Base-by-base conservation (phyloP, 2,113 vertebrate species). In the Catagonus wagneri region DNA sequence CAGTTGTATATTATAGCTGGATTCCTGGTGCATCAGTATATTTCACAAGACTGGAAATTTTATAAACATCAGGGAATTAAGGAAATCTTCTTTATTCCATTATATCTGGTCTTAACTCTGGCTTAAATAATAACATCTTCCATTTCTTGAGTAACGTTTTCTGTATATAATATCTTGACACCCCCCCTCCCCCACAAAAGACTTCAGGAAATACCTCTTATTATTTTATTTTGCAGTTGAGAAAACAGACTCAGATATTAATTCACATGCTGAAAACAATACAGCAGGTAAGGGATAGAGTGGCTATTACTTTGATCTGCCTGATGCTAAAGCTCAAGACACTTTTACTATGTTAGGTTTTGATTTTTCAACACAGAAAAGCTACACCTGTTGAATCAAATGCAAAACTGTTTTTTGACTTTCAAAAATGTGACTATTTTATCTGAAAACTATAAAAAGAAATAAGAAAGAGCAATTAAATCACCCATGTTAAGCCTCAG, bases 201-300 rank as follows among this genome's bases (percentile, higher is more conserved):
- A 89, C 52, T 60, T 54, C 7, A 52, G 36, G 27, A 90, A 65
- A 15, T 13, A 68, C 16, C 14, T 89, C 36, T 63, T 74, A 52
- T 69, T 56, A 72, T 54, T 7, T 83, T 52, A 93, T 80, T 89
- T 72, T 93, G 29, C 1, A 85, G 13, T 56, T 86, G 78, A 96
- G 36, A 83, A 84, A 39, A 34, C 7, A 89, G 19, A 50, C 6
- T 94, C 16, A 66, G 25, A 84, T 56, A 76, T 34, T 29, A 54
- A 66, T 32, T 87, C 14, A 89, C 6, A 50, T 94, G 75, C 0
- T 56, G 17, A 63, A 60, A 83, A 74, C 29, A 29, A 86, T 19
- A 83, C 4, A 92, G 17, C 7, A 60, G 10, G 27, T 22, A 84
- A 61, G 32, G 15, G 39, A 13, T 34, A 32, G 23, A 50, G 16